These are phyloP conservation scores for Polypterus senegalus DNA, from an alignment of 2,113 vertebrate species.

Conservation along the genomic window DNA sequence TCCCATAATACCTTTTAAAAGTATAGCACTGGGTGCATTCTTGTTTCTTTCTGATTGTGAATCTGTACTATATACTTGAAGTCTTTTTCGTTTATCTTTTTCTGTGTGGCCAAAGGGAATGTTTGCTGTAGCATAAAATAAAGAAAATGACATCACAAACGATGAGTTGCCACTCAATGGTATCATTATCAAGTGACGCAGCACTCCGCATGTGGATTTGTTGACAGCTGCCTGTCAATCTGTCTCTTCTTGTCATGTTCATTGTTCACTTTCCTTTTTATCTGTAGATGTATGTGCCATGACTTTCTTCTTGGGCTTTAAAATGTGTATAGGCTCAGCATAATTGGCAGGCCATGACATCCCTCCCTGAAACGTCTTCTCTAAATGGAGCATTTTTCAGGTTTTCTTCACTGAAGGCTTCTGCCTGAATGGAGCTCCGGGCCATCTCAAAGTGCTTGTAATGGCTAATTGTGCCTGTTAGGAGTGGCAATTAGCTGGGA, in stretches of 20 bases:
- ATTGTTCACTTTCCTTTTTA: constrained; percentile 29
- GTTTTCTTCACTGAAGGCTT: constrained; percentile 60
- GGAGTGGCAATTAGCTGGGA: constrained; percentile 58
- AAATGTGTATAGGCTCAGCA: constrained; percentile 42
- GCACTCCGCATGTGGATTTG: constrained; percentile 17
- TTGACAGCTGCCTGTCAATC: constrained; percentile 5
- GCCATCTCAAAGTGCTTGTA: constrained; percentile 65
- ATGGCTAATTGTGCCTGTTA: constrained; percentile 64
- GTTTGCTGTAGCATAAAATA: constrained; percentile 23
- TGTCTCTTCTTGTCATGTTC: constrained; percentile 1
- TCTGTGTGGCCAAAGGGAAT: constrained; percentile 5
- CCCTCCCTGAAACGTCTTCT: constrained; percentile 53
- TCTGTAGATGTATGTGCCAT: constrained; percentile 37
- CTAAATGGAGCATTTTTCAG: constrained; percentile 49
- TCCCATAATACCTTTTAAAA: too few relatives aligned
- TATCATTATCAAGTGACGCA: constrained; percentile 23
- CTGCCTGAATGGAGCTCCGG: constrained; percentile 60
- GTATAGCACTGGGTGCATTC: too few relatives aligned
- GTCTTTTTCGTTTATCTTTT: background rate
- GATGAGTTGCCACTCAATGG: constrained; percentile 18
- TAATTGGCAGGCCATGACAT: constrained; percentile 66
- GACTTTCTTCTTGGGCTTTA: constrained; percentile 38
- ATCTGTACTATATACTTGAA: background rate
- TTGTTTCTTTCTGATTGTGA: constrained; percentile 1
- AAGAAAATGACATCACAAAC: constrained; percentile 29